Conservation (phyloP, 2,113 vertebrate species). For the Potamarius usumacintae region DNA sequence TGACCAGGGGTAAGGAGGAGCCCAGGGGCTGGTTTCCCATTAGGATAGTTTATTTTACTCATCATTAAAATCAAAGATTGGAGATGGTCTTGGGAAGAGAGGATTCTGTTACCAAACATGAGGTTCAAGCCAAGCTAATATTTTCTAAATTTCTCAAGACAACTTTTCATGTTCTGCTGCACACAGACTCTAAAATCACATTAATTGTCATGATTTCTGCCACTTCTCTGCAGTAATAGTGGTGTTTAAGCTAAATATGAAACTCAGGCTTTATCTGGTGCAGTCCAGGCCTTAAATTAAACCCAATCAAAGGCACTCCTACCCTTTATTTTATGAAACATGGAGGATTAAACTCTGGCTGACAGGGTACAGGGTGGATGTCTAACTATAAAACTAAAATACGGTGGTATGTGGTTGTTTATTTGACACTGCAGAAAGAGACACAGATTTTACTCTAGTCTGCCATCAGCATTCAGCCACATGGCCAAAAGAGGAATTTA, state of each 20-base stretch:
- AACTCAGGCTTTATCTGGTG: not conserved
- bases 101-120: not conserved
- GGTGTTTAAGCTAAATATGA: conserved; percentile 42
- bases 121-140: not conserved
- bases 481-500: not conserved
- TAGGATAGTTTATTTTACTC: not conserved
- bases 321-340: conserved; percentile 48
- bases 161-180: conserved; percentile 15
- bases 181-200: not conserved
- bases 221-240: not conserved
- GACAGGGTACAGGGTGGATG: not conserved
- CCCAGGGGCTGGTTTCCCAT: not conserved
- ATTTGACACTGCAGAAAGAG: not conserved
- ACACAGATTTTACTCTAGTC: not conserved
- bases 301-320: conserved; percentile 56
- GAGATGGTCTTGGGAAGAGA: not conserved
- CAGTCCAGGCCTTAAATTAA: conserved; percentile 48
- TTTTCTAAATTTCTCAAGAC: not conserved
- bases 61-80: not conserved
- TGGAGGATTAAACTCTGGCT: conserved; percentile 22
- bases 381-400: not conserved
- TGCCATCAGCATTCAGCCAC: not conserved
- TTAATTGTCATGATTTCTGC: conserved; percentile 27
- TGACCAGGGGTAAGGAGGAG: not conserved
- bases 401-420: not conserved